Conservation (phyloP, 2,888 invertebrate genomes). For the Cordilura impudica region DNA sequence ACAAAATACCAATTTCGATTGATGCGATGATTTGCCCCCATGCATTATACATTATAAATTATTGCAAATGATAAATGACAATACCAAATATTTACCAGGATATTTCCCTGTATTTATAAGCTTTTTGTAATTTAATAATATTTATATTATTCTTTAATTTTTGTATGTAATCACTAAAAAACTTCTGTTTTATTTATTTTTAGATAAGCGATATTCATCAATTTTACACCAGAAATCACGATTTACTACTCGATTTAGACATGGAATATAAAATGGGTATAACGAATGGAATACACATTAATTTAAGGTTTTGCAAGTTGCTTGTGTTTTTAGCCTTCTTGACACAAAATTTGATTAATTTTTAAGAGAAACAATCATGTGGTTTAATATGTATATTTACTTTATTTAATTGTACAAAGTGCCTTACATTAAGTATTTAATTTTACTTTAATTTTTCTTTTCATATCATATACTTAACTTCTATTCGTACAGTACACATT, state of each 20-base stretch:
- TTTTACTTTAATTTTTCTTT: background rate
- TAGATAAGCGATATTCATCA: slow-evolving; percentile 86
- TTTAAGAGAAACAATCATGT: slow-evolving; percentile 49
- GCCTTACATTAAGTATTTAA: slow-evolving; percentile 62
- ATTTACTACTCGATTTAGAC: slow-evolving; percentile 76
- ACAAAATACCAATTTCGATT: too few species aligned
- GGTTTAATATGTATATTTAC: slow-evolving; percentile 42
- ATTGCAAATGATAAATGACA: too few species aligned
- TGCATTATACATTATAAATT: too few species aligned
- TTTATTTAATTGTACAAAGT: slow-evolving; percentile 61
- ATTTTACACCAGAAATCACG: slow-evolving; percentile 84
- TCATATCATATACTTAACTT: too few species aligned
- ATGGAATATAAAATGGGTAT: slow-evolving; percentile 78
- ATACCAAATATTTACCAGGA: too few species aligned
- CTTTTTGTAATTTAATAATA: too few species aligned
- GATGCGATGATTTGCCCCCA: too few species aligned
- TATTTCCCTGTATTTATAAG: too few species aligned
- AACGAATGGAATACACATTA: slow-evolving; percentile 63
- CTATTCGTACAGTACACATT: too few species aligned
- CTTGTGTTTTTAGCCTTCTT: slow-evolving; percentile 23
- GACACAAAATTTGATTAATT: slow-evolving; percentile 32
- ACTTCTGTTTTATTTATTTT: too few species aligned
- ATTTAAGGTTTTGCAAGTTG: slow-evolving; percentile 17
- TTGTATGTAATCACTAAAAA: too few species aligned
- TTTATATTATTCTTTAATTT: too few species aligned